Percentiles rank a stretch among this genome's conserved stretches.
Conservation (phyloP, 2,797 vertebrate species). For the Valencia hispanica region DNA sequence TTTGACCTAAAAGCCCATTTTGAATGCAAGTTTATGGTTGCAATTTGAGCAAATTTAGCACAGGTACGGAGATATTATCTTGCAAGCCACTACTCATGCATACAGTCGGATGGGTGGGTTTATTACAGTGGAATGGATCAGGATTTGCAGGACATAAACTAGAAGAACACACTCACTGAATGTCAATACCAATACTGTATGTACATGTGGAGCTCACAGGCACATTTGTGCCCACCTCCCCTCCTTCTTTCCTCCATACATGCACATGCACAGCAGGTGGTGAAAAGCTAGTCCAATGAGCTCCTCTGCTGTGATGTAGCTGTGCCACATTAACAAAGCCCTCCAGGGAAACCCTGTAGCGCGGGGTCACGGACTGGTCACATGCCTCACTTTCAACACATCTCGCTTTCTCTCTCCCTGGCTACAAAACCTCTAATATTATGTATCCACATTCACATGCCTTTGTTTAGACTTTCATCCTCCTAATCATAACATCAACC, state of each 20-base stretch:
- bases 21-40: neutral
- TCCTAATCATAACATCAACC: constrained; percentile 8
- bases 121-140: constrained; percentile 68
- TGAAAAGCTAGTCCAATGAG: constrained; percentile 67
- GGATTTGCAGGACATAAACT: constrained; percentile 48
- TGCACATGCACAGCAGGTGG: constrained; percentile 64
- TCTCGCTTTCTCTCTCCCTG: constrained; percentile 43
- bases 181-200: constrained; percentile 40
- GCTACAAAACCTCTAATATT: constrained; percentile 41
- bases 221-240: constrained; percentile 19
- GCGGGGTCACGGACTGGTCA: constrained; percentile 73
- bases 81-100: constrained; percentile 12
- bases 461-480: constrained; percentile 25
- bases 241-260: constrained; percentile 6
- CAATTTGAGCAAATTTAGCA: neutral
- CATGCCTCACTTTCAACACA: constrained; percentile 67
- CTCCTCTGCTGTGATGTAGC: constrained; percentile 60
- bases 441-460: constrained; percentile 41
- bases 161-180: constrained; percentile 22
- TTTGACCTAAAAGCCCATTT: neutral
- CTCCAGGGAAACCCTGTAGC: constrained; percentile 71
- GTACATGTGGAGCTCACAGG: constrained; percentile 40
- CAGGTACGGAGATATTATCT: neutral
- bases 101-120: constrained; percentile 63
- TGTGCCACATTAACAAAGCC: constrained; percentile 75